Percentiles rank a stretch among this genome's conserved stretches.
Conservation (phyloP, 1,140 invertebrate genomes). For the Brachionus koreanus region DNA sequence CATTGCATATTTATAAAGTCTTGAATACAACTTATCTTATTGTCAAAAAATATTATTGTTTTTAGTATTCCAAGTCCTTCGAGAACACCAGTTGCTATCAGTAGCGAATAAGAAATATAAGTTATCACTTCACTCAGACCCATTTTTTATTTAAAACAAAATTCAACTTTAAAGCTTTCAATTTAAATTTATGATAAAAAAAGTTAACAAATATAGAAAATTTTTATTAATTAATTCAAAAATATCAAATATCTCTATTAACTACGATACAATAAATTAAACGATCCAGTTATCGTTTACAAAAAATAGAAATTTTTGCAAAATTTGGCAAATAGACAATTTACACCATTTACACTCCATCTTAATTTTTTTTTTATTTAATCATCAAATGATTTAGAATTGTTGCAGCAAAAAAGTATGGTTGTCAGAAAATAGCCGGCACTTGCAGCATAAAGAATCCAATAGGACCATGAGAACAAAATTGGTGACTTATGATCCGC, state of each 20-base stretch:
- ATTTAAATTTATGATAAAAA: background rate
- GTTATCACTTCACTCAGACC: background rate
- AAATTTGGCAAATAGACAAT: background rate
- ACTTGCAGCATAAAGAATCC: conserved; percentile 15
- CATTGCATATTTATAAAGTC: background rate
- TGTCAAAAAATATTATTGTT: background rate
- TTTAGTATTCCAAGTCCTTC: conserved; percentile 1
- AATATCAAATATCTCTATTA: background rate
- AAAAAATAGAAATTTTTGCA: background rate
- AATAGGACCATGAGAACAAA: conserved; percentile 40
- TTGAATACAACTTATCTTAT: background rate
- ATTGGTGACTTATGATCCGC: conserved; percentile 31
- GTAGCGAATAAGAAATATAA: background rate
- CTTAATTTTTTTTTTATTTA: background rate
- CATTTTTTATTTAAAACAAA: background rate
- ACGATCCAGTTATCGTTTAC: background rate
- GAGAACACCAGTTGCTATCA: background rate
- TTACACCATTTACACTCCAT: background rate
- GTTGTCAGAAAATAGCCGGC: conserved; percentile 10
- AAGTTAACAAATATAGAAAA: conserved; percentile 1
- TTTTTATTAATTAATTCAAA: conserved; percentile 2
- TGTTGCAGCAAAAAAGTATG: conserved; percentile 29
- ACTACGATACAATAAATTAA: background rate
- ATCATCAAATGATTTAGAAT: conserved; percentile 3
- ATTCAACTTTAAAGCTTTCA: background rate